These are phyloP conservation scores for Monopterus albus DNA, from an alignment of 2,113 vertebrate genomes.

Conservation along the genomic window DNA sequence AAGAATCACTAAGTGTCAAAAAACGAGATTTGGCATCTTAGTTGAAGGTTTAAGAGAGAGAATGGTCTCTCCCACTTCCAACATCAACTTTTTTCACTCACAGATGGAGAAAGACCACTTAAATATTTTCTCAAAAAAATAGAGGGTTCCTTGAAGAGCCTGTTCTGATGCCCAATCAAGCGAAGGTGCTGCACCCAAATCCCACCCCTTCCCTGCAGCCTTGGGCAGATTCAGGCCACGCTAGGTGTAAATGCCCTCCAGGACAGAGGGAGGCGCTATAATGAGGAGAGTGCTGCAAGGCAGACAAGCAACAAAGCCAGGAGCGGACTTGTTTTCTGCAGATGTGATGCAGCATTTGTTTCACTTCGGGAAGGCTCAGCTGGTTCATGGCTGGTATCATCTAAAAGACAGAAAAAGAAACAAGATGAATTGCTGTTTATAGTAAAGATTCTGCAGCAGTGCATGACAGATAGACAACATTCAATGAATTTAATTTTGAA, in stretches of 20 bases:
- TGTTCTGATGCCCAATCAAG: conserved; percentile 73
- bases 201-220: conserved; percentile 67
- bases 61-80: conserved; percentile 84
- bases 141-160: conserved; percentile 87
- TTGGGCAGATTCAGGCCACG: conserved; percentile 78
- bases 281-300: conserved; percentile 90
- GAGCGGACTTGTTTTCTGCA: conserved; percentile 87
- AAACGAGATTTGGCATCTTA: conserved; percentile 91
- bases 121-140: conserved; percentile 93
- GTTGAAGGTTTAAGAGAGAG: conserved; percentile 83
- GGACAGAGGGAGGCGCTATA: conserved; percentile 93
- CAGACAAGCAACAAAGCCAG: conserved; percentile 88
- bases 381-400: conserved; percentile 96
- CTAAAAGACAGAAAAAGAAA: conserved; percentile 69
- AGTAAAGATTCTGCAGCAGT: neutral
- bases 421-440: neutral
- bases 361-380: conserved; percentile 95
- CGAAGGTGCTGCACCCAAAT: conserved; percentile 60
- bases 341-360: conserved; percentile 83
- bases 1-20: conserved; percentile 89
- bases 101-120: conserved; percentile 87
- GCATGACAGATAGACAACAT: neutral
- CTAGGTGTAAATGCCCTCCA: conserved; percentile 83
- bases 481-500: neutral
- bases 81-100: conserved; percentile 83